Base-by-base conservation (phyloP, 2,888 invertebrate genomes). In the Xestobium rufovillosum region DNA sequence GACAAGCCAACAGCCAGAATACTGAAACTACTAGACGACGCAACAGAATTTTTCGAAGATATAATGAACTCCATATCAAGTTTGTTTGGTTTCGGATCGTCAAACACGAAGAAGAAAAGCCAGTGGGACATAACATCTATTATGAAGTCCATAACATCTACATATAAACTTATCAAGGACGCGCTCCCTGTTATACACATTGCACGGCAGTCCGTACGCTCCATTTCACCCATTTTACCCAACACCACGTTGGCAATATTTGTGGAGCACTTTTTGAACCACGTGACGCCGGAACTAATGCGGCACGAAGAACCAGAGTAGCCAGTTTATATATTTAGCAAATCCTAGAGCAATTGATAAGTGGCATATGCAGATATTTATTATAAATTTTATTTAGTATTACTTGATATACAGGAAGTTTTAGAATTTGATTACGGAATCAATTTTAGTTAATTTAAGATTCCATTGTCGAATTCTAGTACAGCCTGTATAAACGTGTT, bases 151-250 rank as follows among this genome's bases (percentile, higher is more conserved):
- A 12, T 50, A 4, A 41, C 42, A 26, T 31, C 31, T 6, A 31
- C 47, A 4, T 47, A 42, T 29, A 43, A 47, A 15, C 26, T 41
- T 6, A 17, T 51, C 6, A 39, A 35, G 10, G 37, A 45, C 10
- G 34, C 39, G n/a, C 13, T 49, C 15, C 37, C 43, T 9, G 35
- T 41, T 14, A 33, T 49, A 12, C 36, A 36, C 16, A 35, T 39
- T 27, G 41, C 43, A 16, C 14, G 44, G 39, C 31, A 42, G 10
- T 31, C 37, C 27, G 15, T 41, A 12, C 31, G 39, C 34, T 26
- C 43, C 38, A 29, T 31, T 16, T 38, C 34, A 3, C 33, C 38
- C 3, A 32, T 38, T 27, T 16, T 43, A 14, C 41, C 38, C 12
- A 39, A 41, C 25, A 34, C 41, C 3, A 32, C 32, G 6, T 10